These are phyloP conservation scores for Cybosia mesomella DNA, from an alignment of 2,888 invertebrate species.

Conservation along the genomic window DNA sequence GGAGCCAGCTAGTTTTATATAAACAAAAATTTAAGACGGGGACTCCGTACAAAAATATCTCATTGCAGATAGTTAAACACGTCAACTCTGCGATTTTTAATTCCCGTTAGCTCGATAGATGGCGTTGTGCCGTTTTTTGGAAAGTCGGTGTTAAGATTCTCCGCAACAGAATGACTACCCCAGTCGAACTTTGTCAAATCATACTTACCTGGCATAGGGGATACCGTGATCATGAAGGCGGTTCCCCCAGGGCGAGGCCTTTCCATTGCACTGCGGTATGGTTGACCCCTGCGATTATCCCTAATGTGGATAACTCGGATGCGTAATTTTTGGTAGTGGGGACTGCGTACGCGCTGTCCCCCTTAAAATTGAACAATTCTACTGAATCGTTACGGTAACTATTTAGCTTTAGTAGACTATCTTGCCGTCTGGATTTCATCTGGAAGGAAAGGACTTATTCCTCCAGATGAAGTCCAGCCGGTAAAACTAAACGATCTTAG, in stretches of 20 bases:
- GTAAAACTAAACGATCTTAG: too few species aligned
- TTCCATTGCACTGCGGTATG: slow-evolving; percentile 66
- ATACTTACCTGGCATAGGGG: slow-evolving; percentile 72
- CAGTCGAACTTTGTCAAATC: slow-evolving; percentile 12
- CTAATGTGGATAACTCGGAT: slow-evolving; percentile 67
- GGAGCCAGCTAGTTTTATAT: background rate
- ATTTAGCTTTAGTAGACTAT: too few species aligned
- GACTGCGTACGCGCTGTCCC: slow-evolving; percentile 68
- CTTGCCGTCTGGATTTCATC: too few species aligned
- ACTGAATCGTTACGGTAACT: too few species aligned
- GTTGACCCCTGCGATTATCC: slow-evolving; percentile 70
- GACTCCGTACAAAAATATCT: background rate
- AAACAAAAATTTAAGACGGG: background rate
- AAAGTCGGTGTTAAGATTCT: slow-evolving; percentile 51
- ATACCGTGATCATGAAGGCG: slow-evolving; percentile 67
- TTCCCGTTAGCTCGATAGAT: slow-evolving; percentile 33
- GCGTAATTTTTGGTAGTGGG: slow-evolving; percentile 67
- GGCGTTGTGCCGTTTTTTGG: slow-evolving; percentile 32
- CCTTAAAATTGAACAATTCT: background rate
- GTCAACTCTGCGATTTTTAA: background rate
- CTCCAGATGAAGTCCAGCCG: too few species aligned
- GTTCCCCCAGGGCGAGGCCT: slow-evolving; percentile 68
- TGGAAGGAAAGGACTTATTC: too few species aligned
- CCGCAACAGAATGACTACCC: slow-evolving; percentile 28
- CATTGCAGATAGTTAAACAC: background rate